Evolutionary conservation across 2,888 invertebrate genomes (phyloP), one percentile per base, ranked within the genome.

Genomic region (Acronicta psi): DNA sequence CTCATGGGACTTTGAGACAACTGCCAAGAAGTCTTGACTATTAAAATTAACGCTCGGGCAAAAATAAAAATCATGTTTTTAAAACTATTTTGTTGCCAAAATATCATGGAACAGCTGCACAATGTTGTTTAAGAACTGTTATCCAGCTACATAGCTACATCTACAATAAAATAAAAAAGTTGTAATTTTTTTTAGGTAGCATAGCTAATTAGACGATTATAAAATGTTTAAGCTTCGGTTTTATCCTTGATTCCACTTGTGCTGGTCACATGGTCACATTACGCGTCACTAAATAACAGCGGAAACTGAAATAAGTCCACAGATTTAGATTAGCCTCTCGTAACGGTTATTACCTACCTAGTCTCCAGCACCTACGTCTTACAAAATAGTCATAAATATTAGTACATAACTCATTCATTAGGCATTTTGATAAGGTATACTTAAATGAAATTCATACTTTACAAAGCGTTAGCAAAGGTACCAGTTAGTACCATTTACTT

Each of bases 11-110:
- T 91, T 91, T 91, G 91, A 89, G 84, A 86, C 87, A 88, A 86
- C 88, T 93, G 93, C 93, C 93, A 93, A 93, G 90, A 91, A 78
- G 84, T 90, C 84, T 84, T 86, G 86, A 87, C 84, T 90, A 93
- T 92, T 90, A 91, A 90, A 92, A 92, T 91, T 89, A 89, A 91
- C 75, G 83, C 76, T 68, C 79, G 61, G 72, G 83, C 81, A 75
- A 86, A 91, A 91, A 92, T 89, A 91, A 90, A 90, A 88, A 81
- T 85, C 73, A 76, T 84, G 84, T 84, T 90, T 89, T 88, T 80
- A 82, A 88, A 88, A 87, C 81, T 84, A 85, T 91, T 88, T 87
- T 85, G 83, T 82, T 91, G 89, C 88, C 89, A 93, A 90, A 90
- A 89, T 91, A 89, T 84, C 79, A 81, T 70, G 73, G 74, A 86